Conservation (phyloP, 1,140 invertebrate species). For the Danaus plexippus region DNA sequence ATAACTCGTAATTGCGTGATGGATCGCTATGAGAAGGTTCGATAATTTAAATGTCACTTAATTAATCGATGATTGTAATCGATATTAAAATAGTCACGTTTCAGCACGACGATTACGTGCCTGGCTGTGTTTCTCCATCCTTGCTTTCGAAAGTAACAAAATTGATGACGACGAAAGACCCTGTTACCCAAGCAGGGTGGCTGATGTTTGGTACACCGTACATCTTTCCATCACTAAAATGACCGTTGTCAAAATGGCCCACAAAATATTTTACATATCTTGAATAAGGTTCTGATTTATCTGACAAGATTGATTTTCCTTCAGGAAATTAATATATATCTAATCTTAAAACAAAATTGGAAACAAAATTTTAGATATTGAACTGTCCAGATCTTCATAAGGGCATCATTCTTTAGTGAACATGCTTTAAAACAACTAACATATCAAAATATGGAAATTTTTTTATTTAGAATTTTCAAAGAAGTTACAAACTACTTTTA, state of each 20-base stretch:
- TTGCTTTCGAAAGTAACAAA: conserved; percentile 55
- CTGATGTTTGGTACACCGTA: conserved; percentile 51
- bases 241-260: no score
- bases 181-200: conserved; percentile 50
- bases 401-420: no score
- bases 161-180: conserved; percentile 38
- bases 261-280: no score
- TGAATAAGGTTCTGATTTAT: no score
- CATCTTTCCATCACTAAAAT: no score
- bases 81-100: conserved; percentile 18
- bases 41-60: conserved; percentile 8
- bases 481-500: no score
- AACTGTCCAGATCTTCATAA: no score
- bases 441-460: background rate
- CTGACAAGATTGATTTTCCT: no score
- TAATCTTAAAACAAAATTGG: no score
- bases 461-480: background rate
- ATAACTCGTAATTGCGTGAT: conserved; percentile 54
- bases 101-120: conserved; percentile 49
- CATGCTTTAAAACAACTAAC: background rate
- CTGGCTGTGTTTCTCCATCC: conserved; percentile 40
- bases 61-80: conserved; percentile 7
- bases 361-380: no score
- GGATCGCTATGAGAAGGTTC: conserved; percentile 57
- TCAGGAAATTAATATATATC: no score